Percentiles rank a stretch among this genome's conserved stretches.
phyloP scores from a whole-genome alignment of 2,113 vertebrate genomes.

The Polyodon spathula region DNA sequence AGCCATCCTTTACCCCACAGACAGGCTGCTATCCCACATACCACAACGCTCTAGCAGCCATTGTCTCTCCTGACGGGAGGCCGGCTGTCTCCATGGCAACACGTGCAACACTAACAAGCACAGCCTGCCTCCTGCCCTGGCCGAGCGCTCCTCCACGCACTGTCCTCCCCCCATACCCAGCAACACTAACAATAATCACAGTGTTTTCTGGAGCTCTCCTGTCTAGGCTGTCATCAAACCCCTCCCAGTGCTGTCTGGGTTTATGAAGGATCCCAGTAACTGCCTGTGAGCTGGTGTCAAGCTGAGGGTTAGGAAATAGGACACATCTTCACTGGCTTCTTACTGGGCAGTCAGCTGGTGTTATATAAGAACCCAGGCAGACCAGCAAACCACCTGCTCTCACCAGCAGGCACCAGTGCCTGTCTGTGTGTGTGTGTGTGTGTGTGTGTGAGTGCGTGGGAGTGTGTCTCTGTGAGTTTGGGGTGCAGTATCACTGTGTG shows the following conservation, averaged over 20 bases:
- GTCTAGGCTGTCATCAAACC: background rate
- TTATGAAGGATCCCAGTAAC: background rate
- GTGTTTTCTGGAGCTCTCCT: background rate
- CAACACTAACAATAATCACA: background rate
- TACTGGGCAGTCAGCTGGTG: no score
- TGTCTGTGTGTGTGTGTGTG: no score
- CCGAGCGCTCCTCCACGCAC: slow-evolving; percentile 8
- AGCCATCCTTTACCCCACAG: background rate
- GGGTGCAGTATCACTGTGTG: no score
- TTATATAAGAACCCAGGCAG: no score
- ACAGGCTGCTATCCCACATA: slow-evolving; percentile 1
- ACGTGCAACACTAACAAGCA: slow-evolving; percentile 21
- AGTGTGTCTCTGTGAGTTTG: no score
- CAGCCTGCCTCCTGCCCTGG: slow-evolving; percentile 19
- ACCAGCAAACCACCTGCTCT: no score
- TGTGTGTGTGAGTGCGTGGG: no score
- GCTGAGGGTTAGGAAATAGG: no score
- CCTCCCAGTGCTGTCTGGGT: background rate
- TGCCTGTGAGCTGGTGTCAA: background rate
- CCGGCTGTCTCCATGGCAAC: slow-evolving; percentile 32
- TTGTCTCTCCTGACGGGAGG: background rate
- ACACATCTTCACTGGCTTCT: no score
- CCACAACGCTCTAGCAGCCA: background rate
- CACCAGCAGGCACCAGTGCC: no score
- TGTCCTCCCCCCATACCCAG: slow-evolving; percentile 4